A percentile compares a stretch with the other conserved stretches of the same genome.
Evolutionary conservation across 35 echinoderm and acorn worm genomes (phyloP).

Genomic region (Holothuria glaberrima): DNA sequence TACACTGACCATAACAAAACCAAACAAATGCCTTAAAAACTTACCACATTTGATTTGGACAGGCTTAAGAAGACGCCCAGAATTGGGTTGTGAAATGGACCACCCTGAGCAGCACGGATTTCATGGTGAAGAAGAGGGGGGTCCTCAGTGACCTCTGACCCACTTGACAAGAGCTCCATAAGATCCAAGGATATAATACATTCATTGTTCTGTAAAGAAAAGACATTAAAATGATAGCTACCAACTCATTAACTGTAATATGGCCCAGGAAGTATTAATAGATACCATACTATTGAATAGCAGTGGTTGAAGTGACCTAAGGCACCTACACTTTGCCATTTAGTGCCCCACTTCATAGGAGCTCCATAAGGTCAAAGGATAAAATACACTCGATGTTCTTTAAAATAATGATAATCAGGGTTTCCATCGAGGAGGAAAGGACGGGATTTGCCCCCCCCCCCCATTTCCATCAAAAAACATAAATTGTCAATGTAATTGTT

Average conservation of each 20-base stretch:
- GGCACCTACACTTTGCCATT: no score
- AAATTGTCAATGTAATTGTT: no score
- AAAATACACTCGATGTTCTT: conserved; percentile 73
- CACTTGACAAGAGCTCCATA: conserved; percentile 66
- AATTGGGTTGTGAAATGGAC: conserved; percentile 37
- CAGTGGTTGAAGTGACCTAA: no score
- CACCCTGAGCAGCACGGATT: conserved; percentile 62
- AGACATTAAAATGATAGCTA: not conserved
- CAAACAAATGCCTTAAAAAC: not conserved
- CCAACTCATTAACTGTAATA: not conserved
- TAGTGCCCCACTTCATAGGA: conserved; percentile 66
- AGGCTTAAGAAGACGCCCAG: conserved; percentile 80
- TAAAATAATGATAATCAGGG: no score
- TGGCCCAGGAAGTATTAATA: not conserved
- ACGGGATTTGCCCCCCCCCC: no score
- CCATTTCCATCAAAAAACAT: no score
- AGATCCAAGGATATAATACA: conserved; percentile 70
- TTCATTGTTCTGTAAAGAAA: conserved; percentile 60
- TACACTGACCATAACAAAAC: not conserved
- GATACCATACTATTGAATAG: no score
- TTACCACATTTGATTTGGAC: conserved; percentile 71
- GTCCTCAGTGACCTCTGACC: conserved; percentile 54
- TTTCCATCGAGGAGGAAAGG: no score
- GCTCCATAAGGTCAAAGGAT: conserved; percentile 61
- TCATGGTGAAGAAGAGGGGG: conserved; percentile 67